A percentile compares a stretch with the other conserved stretches of the same genome.
Conservation (phyloP, 2,888 invertebrate species). For the Phrixothrix hirtus region DNA sequence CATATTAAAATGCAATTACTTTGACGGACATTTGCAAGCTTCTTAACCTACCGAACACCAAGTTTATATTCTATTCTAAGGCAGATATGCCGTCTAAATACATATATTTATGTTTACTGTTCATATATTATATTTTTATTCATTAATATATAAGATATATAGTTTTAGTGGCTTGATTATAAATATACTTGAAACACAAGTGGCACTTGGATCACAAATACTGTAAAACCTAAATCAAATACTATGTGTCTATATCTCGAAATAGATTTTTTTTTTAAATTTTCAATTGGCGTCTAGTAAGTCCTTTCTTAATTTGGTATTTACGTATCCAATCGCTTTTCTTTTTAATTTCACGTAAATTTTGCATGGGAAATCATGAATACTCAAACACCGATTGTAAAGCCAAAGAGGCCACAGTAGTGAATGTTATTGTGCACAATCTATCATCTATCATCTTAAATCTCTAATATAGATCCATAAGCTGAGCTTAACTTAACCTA, state of each 20-base stretch:
- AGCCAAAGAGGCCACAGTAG: slow-evolving; percentile 41
- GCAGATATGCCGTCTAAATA: slow-evolving; percentile 52
- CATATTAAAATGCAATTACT: slow-evolving; percentile 20
- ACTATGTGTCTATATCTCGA: slow-evolving; percentile 40
- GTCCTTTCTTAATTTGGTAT: slow-evolving; percentile 26
- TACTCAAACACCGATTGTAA: slow-evolving; percentile 21
- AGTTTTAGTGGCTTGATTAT: slow-evolving; percentile 53
- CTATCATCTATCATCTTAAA: slow-evolving; percentile 53
- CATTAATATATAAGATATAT: slow-evolving; percentile 53
- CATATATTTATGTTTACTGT: slow-evolving; percentile 44
- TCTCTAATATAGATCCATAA: slow-evolving; percentile 57
- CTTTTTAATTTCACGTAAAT: slow-evolving; percentile 21
- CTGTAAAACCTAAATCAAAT: slow-evolving; percentile 67
- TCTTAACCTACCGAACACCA: slow-evolving; percentile 55
- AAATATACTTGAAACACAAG: slow-evolving; percentile 70
- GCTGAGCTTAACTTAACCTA: slow-evolving; percentile 49
- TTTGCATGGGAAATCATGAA: too few relatives aligned
- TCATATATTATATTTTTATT: slow-evolving; percentile 51
- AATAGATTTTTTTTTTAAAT: slow-evolving; percentile 32
- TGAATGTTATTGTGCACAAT: slow-evolving; percentile 46
- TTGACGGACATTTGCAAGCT: slow-evolving; percentile 26
- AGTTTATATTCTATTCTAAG: slow-evolving; percentile 51
- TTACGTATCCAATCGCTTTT: slow-evolving; percentile 28
- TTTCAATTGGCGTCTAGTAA: slow-evolving; percentile 41
- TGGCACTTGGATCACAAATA: slow-evolving; percentile 80